Conservation (phyloP, 2,888 invertebrate species). For the Spisula subtruncata region DNA sequence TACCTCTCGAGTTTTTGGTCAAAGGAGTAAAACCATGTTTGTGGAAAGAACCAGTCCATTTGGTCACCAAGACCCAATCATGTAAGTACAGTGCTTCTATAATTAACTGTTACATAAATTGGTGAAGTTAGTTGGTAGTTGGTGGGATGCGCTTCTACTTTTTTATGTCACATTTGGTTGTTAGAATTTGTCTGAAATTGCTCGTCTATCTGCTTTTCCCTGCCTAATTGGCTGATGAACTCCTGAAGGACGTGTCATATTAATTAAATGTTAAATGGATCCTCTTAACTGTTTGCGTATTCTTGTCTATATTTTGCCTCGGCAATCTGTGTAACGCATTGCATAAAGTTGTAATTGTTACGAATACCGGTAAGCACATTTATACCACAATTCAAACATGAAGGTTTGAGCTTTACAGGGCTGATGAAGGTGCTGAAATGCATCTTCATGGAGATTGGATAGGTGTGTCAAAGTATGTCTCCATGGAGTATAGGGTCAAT, state of each 20-base stretch:
- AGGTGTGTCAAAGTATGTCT: too few species aligned
- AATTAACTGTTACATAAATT: neutral
- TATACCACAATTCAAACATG: too few species aligned
- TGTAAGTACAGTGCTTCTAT: neutral
- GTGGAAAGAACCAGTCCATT: neutral
- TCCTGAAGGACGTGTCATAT: neutral
- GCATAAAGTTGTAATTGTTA: too few species aligned
- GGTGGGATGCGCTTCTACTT: neutral
- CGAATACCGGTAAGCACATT: too few species aligned
- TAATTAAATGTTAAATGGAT: neutral
- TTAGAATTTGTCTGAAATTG: neutral
- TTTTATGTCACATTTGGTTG: too few species aligned
- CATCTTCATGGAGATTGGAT: too few species aligned
- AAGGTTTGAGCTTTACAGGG: too few species aligned
- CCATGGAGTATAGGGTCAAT: too few species aligned
- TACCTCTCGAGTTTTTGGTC: neutral
- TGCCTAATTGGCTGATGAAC: neutral
- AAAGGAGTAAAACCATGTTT: slow-evolving; percentile 27
- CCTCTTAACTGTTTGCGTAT: neutral
- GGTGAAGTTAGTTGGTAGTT: neutral
- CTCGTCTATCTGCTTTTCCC: neutral
- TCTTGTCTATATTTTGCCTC: neutral
- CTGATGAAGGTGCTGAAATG: too few species aligned
- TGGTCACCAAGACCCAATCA: neutral
- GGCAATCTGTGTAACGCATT: too few species aligned